These are phyloP conservation scores for Neopipo cinnamomea DNA, from an alignment of 2,113 vertebrate genomes.

Conservation along the genomic window DNA sequence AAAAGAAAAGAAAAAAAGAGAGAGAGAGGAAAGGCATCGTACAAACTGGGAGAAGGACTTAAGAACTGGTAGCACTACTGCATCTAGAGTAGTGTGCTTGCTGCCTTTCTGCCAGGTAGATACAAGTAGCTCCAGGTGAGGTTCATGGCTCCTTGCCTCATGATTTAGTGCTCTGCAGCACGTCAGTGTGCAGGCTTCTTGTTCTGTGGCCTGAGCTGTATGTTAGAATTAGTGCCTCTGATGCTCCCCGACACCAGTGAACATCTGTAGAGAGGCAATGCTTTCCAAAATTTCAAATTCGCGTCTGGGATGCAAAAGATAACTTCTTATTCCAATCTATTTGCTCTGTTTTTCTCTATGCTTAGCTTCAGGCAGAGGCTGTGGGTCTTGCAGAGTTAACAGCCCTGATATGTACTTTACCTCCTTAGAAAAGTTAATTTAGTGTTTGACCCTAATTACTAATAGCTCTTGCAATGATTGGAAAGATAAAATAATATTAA, in stretches of 20 bases:
- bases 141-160: neutral
- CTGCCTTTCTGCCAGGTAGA: neutral
- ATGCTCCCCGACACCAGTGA: neutral
- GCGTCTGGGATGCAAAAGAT: neutral
- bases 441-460: neutral
- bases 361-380: neutral
- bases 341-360: neutral
- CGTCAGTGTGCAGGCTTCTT: fast-evolving
- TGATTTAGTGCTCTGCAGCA: neutral
- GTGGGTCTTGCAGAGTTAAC: neutral
- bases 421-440: neutral
- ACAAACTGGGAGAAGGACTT: neutral
- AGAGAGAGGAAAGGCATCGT: neutral
- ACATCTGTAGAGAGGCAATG: fast-evolving
- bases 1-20: too few relatives aligned
- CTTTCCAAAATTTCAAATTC: neutral
- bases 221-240: neutral
- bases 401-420: neutral
- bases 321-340: neutral
- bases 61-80: fast-evolving
- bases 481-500: neutral
- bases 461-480: neutral
- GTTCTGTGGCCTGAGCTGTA: neutral
- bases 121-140: neutral
- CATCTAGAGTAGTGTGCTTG: neutral